Percentiles rank a stretch among this genome's conserved stretches.
Evolutionary conservation across 2,113 vertebrate species (phyloP).

Genomic region (Naja naja): DNA sequence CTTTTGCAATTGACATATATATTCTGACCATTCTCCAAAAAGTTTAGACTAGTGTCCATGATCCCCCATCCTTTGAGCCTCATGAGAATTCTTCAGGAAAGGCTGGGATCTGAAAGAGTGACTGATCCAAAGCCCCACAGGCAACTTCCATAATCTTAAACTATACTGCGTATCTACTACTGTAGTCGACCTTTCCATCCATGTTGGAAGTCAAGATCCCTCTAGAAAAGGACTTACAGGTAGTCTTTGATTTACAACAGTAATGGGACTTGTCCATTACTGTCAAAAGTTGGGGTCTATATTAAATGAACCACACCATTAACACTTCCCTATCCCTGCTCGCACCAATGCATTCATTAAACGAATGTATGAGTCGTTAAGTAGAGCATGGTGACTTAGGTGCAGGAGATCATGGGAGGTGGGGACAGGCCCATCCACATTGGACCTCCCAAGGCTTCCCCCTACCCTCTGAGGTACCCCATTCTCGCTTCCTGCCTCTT

Average conservation of each 20-base stretch:
- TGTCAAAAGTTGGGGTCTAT: not conserved
- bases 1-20: not conserved
- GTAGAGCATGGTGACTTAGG: not conserved
- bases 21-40: not conserved
- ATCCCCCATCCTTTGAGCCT: not conserved
- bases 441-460: not conserved
- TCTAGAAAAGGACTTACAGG: not conserved
- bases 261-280: not conserved
- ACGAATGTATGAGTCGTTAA: not conserved
- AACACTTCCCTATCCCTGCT: not conserved
- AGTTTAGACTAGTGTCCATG: not conserved
- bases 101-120: not conserved
- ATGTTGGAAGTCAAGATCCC: not conserved
- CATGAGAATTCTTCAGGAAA: not conserved
- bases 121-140: not conserved
- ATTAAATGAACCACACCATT: not conserved
- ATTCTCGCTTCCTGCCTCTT: not conserved
- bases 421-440: not conserved
- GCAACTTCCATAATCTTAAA: not conserved
- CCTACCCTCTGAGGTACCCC: not conserved
- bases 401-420: not conserved
- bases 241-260: not conserved
- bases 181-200: not conserved
- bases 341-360: not conserved
- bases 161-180: not conserved